Base-by-base conservation (phyloP, 92 coral and sea anemone genomes). In the Porites rus region DNA sequence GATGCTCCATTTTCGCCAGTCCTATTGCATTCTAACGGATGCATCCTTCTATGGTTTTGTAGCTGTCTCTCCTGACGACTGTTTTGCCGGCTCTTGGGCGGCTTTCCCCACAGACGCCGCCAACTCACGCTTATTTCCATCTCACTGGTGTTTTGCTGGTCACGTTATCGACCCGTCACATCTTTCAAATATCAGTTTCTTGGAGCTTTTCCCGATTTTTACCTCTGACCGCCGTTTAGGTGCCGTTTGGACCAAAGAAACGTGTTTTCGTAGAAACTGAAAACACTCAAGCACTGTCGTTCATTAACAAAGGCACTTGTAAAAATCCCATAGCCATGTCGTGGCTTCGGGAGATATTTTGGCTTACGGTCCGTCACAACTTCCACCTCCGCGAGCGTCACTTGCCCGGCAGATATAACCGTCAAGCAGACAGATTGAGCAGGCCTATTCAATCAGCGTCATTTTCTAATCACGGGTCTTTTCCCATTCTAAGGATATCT, bases 281-380 rank as follows among this genome's bases (percentile, higher is more conserved):
- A 38, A 79, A 79, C 13, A 79, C 84, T 43, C 86, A 82, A 52
- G 53, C 86, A 17, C 69, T 82, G 86, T 22, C 78, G 17, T 69
- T 82, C 60, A 72, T 82, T 11, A 69, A 81, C 66, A 65, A 69
- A 2, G 86, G 86, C 31, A 69, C 52, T 7, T 81, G 86, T 28
- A 68, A 68, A 81, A 66, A 69, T 77, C 14, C 86, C 43, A 51
- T 69, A 1, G 86, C 77, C 77, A 81, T 81, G 85, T 81, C 86
- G 1, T 81, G 86, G 86, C 67, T 81, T 52, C 86, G 77, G 24
- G 77, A 81, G 51, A 52, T 81, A 19, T 81, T 81, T 77, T 81
- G 86, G 77, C 10, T 81, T 6, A 81, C 78, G 65, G 86, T 81
- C 24, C 86, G 74, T 9, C 17, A 81, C 19, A 81, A 69, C 52